Conservation (phyloP, 2,888 invertebrate species). For the Coelopa pilipes region DNA sequence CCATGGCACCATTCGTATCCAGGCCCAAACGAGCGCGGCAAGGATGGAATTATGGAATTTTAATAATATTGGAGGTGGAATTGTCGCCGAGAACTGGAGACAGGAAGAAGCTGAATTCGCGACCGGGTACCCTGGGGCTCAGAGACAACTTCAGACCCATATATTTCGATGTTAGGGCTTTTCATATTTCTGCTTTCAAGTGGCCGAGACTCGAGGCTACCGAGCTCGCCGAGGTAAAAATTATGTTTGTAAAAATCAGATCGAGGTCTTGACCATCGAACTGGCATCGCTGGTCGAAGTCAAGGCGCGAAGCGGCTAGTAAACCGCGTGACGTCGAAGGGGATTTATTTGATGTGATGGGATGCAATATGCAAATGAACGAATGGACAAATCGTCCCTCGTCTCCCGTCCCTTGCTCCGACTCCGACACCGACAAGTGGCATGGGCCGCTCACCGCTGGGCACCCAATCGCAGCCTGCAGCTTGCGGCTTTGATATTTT, state of each 20-base stretch:
- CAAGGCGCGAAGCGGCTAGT: conserved; percentile 30
- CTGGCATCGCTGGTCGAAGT: not conserved
- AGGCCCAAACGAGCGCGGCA: conserved; percentile 23
- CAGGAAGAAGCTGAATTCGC: conserved; percentile 7
- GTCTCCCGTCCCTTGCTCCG: conserved; percentile 11
- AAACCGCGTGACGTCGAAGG: conserved; percentile 34
- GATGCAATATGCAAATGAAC: conserved; percentile 45
- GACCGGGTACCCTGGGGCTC: conserved; percentile 18
- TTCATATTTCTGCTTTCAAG: too few species aligned
- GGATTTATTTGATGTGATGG: conserved; percentile 48
- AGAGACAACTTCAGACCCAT: conserved; percentile 13
- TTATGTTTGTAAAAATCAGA: too few species aligned
- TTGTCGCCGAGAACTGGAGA: too few species aligned
- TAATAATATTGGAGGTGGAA: conserved; percentile 23
- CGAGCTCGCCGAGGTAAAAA: too few species aligned
- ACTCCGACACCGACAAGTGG: not conserved
- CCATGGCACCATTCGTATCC: conserved; percentile 25
- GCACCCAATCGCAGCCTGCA: conserved; percentile 21
- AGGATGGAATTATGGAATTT: conserved; percentile 33
- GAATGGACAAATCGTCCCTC: conserved; percentile 44
- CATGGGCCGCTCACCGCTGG: conserved; percentile 6
- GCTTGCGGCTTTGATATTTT: conserved; percentile 32
- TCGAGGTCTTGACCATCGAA: too few species aligned
- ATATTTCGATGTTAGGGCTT: conserved; percentile 38
- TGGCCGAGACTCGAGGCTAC: too few species aligned